Evolutionary conservation across 2,888 invertebrate species (phyloP), one percentile per base, ranked within the genome.

Genomic region (Cremastobaeus sp.): DNA sequence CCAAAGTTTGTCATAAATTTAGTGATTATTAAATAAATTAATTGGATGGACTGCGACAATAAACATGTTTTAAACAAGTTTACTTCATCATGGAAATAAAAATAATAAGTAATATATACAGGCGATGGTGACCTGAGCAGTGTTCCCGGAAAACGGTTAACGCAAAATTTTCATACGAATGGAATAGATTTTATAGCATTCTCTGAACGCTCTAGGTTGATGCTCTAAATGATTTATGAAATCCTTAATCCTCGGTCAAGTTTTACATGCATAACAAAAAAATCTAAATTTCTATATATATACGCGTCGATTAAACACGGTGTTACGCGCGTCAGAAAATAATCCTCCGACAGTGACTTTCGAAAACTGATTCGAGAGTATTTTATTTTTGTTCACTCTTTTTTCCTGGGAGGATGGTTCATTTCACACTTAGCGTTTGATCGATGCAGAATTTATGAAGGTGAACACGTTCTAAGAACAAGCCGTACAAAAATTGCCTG

Each of bases 141-240:
- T 59, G 50, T 68, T 60, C 68, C 45, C 68, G 52, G 52, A 60
- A 69, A 69, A 59, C 30, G 15, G n/a, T 43, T 57, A 57, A 66
- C 48, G 12, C 12, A 39, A 21, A 35, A 25, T 28, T 54, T 45
- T 35, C 21, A 45, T 37, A 18, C 17, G 25, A 66, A 34, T 21
- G 41, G 14, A 37, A 52, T 35, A 52, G 43, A 60, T 69, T 69
- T 69, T 47, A 52, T 52, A 52, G 50, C 57, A 15, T 11, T 35
- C 17, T 4, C 14, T 35, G 39, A 50, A 68, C 37, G 32, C 34
- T 45, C 43, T 17, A 11, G 52, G 35, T 30, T 14, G 48, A 25
- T 25, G 34, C 34, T 32, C 18, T 12, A 35, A 52, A 69, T 43
- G 52, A 69, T 69, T 52, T 60, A 60, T 69, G 68, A 45, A 59